Conservation (phyloP, 2,113 vertebrate genomes). For the Ceyx melanurus region DNA sequence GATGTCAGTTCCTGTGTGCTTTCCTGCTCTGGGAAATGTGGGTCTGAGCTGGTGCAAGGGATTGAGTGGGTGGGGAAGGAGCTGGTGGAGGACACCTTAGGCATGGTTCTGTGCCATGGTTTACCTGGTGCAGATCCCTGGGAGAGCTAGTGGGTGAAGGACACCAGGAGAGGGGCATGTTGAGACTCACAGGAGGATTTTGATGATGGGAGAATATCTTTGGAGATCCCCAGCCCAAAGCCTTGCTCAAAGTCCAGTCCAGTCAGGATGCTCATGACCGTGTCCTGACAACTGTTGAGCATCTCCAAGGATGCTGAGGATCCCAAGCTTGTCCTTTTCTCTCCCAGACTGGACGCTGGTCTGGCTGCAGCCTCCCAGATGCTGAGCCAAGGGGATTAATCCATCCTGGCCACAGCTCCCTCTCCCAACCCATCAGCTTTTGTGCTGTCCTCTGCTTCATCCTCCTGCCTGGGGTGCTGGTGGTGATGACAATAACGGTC, state of each 20-base stretch:
- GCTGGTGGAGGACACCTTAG: background rate
- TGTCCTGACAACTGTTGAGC: background rate
- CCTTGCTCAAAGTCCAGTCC: background rate
- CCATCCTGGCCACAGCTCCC: background rate
- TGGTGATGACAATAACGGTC: background rate
- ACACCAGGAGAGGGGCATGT: fast-evolving
- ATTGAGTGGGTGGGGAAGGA: background rate
- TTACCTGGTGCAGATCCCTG: background rate
- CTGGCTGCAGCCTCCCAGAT: background rate
- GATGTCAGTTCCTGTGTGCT: background rate
- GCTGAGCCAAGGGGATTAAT: background rate
- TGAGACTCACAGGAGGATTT: background rate
- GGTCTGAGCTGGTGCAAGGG: background rate
- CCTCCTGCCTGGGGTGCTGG: background rate
- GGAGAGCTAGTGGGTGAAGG: background rate
- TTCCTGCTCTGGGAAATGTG: background rate
- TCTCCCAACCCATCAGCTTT: background rate
- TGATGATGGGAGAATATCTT: background rate
- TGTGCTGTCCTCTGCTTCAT: background rate
- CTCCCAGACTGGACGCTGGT: too few relatives aligned
- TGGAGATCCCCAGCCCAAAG: background rate
- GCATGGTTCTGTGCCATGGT: background rate
- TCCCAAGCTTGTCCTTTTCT: background rate
- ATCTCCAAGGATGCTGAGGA: background rate
- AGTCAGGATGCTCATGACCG: background rate